phyloP scores from a whole-genome alignment of 1,140 invertebrate species.

The Saxidomus purpurata region DNA sequence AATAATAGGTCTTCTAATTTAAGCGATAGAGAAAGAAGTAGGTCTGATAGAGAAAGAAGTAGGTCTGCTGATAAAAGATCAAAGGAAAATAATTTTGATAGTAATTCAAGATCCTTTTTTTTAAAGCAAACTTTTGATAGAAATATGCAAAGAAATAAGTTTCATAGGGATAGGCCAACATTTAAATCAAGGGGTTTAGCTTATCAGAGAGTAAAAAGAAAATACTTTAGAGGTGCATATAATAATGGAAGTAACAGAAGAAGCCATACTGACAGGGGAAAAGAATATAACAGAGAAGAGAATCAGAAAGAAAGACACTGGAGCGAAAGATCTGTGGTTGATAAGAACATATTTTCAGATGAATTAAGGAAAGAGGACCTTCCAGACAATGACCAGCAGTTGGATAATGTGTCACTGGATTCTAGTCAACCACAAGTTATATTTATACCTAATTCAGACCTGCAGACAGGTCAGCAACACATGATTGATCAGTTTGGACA shows the following conservation, averaged over 20 bases:
- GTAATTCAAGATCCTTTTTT: not conserved
- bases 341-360: not conserved
- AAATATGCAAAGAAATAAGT: not conserved
- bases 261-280: not conserved
- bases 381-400: not conserved
- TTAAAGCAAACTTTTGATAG: not conserved
- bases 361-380: not conserved
- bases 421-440: constrained; percentile 41
- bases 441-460: constrained; percentile 46
- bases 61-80: no score
- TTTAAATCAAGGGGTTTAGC: constrained; percentile 30
- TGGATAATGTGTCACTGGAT: not conserved
- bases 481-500: constrained; percentile 61
- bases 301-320: not conserved
- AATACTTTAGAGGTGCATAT: constrained; percentile 46
- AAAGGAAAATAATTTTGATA: not conserved
- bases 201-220: constrained; percentile 35
- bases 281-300: not conserved
- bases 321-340: not conserved
- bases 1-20: not conserved
- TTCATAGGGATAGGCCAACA: not conserved
- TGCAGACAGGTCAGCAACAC: not conserved
- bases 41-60: not conserved
- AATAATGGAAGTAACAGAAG: not conserved
- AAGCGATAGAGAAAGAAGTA: not conserved